A percentile compares a stretch with the other conserved stretches of the same genome.
Evolutionary conservation across 2,888 invertebrate genomes (phyloP).

Genomic region (Petrolisthes manimaculis): DNA sequence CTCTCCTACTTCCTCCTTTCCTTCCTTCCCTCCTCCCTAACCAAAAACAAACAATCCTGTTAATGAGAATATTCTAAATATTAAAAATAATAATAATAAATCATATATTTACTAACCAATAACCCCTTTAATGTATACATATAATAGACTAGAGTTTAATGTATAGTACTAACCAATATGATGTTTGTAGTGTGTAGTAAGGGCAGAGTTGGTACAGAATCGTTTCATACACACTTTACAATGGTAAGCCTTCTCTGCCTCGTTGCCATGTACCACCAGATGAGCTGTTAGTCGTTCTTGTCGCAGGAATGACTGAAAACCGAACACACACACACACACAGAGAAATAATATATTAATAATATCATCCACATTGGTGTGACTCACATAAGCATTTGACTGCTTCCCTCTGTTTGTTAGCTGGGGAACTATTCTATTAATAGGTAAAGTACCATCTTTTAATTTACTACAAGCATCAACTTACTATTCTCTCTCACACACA

Average conservation of each 20-base stretch:
- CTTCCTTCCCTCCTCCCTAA: too few relatives aligned
- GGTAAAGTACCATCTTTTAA: too few relatives aligned
- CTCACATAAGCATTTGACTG: background rate
- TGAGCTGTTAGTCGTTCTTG: slow-evolving; percentile 70
- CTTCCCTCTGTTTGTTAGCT: background rate
- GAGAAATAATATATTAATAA: background rate
- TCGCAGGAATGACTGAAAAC: slow-evolving; percentile 46
- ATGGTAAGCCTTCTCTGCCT: slow-evolving; percentile 79
- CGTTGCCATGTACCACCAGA: slow-evolving; percentile 77
- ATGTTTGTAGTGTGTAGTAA: slow-evolving; percentile 80
- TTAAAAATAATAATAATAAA: too few relatives aligned
- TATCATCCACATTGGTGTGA: background rate
- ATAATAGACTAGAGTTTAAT: background rate
- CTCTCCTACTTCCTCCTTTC: too few relatives aligned
- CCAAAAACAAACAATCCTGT: too few relatives aligned
- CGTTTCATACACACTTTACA: slow-evolving; percentile 78
- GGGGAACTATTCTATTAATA: background rate
- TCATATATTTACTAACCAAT: too few relatives aligned
- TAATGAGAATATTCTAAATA: too few relatives aligned
- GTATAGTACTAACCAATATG: slow-evolving; percentile 70
- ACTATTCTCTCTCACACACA: too few relatives aligned
- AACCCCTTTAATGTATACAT: too few relatives aligned
- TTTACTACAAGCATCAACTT: too few relatives aligned
- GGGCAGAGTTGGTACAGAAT: slow-evolving; percentile 80
- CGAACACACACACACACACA: background rate